These are phyloP conservation scores for Nezara viridula DNA, from an alignment of 2,888 invertebrate genomes.

Conservation along the genomic window DNA sequence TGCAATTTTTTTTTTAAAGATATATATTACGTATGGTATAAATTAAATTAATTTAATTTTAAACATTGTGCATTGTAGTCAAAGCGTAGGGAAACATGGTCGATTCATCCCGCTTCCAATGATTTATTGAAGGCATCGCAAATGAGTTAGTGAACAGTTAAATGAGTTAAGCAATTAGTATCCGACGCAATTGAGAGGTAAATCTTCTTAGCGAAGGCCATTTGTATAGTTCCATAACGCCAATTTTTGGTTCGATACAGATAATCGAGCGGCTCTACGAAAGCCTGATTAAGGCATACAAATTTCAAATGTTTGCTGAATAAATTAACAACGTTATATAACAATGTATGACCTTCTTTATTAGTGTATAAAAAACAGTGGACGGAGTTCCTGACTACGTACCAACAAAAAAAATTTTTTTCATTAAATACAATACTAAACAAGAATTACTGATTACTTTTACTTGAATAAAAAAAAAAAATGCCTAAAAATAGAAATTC, in stretches of 20 bases:
- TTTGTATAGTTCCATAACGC: not conserved
- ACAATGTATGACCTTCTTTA: not conserved
- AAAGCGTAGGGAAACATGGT: not conserved
- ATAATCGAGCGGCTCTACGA: not conserved
- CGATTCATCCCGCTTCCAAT: not conserved
- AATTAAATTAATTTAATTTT: not conserved
- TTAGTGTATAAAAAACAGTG: not conserved
- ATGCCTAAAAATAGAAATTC: no score
- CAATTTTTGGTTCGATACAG: not conserved
- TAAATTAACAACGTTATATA: not conserved
- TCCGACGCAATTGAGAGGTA: not conserved
- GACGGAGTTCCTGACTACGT: not conserved
- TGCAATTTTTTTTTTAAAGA: no score
- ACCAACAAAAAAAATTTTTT: not conserved
- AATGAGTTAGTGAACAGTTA: not conserved
- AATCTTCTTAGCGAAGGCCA: not conserved
- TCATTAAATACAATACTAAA: not conserved
- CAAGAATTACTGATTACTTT: not conserved
- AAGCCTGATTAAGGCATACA: not conserved
- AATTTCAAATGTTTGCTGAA: not conserved
- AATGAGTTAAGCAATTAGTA: conserved; percentile 28
- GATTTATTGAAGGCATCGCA: not conserved
- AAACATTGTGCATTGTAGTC: not conserved
- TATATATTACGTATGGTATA: no score
- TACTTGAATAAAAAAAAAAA: no score